phyloP scores from a whole-genome alignment of 23 tunicate species.

The Halocynthia aurantium region DNA sequence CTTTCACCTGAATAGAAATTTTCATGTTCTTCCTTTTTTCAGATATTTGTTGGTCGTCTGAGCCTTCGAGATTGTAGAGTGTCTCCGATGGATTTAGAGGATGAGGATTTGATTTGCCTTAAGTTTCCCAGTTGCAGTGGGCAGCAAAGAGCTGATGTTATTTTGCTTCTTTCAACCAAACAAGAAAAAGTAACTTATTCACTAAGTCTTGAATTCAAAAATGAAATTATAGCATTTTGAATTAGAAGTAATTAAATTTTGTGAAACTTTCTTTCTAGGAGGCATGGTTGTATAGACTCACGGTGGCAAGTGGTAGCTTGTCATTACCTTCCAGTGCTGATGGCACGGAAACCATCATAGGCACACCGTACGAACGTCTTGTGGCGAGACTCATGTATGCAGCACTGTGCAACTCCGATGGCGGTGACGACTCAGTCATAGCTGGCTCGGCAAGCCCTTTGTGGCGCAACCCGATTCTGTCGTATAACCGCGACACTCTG shows the following conservation, averaged over 20 bases:
- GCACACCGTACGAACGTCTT: constrained; percentile 43
- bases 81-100: not conserved
- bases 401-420: constrained; percentile 16
- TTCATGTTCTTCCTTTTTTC: not conserved
- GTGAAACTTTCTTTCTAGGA: constrained; percentile 10
- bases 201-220: not conserved
- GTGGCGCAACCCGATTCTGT: constrained; percentile 60
- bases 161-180: constrained; percentile 43
- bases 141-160: constrained; percentile 36
- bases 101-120: constrained; percentile 6
- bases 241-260: not conserved
- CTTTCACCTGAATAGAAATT: not conserved
- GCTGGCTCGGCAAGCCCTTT: constrained; percentile 25
- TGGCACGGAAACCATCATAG: not conserved
- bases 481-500: constrained; percentile 39
- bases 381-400: constrained; percentile 30
- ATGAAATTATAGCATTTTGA: not conserved
- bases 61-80: constrained; percentile 8
- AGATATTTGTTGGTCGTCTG: constrained; percentile 22
- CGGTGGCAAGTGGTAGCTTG: constrained; percentile 27
- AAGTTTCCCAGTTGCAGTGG: constrained; percentile 18
- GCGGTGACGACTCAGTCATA: not conserved
- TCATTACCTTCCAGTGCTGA: not conserved
- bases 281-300: constrained; percentile 24
- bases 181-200: constrained; percentile 38